Conservation (phyloP, 2,113 vertebrate species). For the Oenanthe oenanthe region DNA sequence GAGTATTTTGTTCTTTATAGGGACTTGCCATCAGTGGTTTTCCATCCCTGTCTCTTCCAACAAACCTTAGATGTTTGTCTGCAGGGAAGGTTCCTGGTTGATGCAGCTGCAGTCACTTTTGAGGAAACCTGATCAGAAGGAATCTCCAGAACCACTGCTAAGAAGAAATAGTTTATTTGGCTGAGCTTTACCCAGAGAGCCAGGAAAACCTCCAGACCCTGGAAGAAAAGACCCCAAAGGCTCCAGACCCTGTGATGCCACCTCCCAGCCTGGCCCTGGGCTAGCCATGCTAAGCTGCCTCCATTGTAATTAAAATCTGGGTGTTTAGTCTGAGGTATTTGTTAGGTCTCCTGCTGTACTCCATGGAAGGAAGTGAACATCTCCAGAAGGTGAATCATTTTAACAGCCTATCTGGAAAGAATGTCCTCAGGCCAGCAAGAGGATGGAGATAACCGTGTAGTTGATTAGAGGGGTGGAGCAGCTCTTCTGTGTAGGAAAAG, state of each 20-base stretch:
- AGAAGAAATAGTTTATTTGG: not conserved
- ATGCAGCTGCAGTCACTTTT: not conserved
- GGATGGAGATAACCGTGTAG: not conserved
- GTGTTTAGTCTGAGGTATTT: not conserved
- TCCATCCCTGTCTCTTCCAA: not conserved
- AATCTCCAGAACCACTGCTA: not conserved
- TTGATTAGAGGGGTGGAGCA: not conserved
- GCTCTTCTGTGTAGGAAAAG: not conserved
- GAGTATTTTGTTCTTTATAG: not conserved
- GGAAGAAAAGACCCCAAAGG: not conserved
- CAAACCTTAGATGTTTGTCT: not conserved
- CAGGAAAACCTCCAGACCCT: not conserved
- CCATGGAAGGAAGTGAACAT: not conserved
- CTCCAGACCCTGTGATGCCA: not conserved
- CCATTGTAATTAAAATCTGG: not conserved
- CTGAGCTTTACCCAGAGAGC: not conserved
- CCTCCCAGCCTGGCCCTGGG: not conserved
- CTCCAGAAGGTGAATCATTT: conserved; percentile 34
- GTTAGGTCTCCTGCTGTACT: not conserved
- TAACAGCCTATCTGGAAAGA: conserved; percentile 24
- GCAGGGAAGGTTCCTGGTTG: not conserved
- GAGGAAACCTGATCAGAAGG: not conserved
- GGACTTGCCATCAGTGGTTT: not conserved
- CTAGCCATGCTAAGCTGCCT: not conserved
- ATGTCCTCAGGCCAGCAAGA: not conserved